Percentiles rank a stretch among this genome's conserved stretches.
phyloP scores from a whole-genome alignment of 2,113 vertebrate genomes.

The Eclectus roratus region DNA sequence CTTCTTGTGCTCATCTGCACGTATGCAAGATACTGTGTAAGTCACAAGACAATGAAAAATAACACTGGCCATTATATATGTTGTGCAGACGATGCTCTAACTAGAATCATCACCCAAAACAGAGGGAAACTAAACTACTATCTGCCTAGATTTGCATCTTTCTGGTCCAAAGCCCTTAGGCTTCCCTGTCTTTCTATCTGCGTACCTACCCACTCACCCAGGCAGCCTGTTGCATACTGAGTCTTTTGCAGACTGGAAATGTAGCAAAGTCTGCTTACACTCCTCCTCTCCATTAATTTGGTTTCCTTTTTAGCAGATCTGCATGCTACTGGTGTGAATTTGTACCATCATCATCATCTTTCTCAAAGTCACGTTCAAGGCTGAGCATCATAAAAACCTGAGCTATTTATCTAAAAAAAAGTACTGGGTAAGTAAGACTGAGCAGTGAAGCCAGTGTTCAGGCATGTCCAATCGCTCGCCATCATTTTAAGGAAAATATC shows the following conservation, averaged over 20 bases:
- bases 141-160: not conserved
- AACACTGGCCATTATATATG: not conserved
- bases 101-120: not conserved
- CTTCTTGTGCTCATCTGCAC: not conserved
- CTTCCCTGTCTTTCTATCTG: not conserved
- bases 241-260: not conserved
- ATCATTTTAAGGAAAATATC: not conserved
- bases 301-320: not conserved
- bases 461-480: not conserved
- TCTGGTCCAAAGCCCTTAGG: not conserved
- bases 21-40: not conserved
- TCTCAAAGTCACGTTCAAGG: fast-evolving
- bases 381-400: not conserved
- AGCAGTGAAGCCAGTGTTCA: not conserved
- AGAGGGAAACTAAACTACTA: not conserved
- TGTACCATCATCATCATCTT: fast-evolving
- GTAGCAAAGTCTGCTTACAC: not conserved
- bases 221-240: not conserved
- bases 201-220: not conserved
- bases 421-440: too few species aligned
- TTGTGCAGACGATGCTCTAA: not conserved
- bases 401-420: not conserved
- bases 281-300: not conserved
- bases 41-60: not conserved
- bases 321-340: not conserved